Conservation (phyloP, 2,797 vertebrate genomes). For the Sebastes reedi region DNA sequence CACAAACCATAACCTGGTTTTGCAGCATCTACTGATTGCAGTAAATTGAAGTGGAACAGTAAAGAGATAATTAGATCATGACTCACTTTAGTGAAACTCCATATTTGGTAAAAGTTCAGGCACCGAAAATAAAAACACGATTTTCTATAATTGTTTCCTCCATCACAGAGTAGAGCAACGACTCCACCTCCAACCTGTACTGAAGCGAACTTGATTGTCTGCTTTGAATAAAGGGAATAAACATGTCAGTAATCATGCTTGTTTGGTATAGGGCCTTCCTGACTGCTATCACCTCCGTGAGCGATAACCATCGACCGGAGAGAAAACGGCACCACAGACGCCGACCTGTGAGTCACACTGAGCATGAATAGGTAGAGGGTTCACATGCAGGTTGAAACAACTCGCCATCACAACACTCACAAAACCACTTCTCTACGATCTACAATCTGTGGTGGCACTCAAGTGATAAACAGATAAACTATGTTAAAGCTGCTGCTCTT, state of each 20-base stretch:
- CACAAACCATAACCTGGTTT: conserved; percentile 49
- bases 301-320: conserved; percentile 31
- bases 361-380: conserved; percentile 13
- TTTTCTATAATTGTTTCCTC: conserved; percentile 37
- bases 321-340: conserved; percentile 11
- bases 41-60: not conserved
- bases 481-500: too few relatives aligned
- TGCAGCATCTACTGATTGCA: not conserved
- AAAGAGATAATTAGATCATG: conserved; percentile 4
- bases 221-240: conserved; percentile 54
- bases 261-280: conserved; percentile 8
- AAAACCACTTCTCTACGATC: not conserved
- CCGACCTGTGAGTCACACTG: not conserved
- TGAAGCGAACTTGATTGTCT: conserved; percentile 39
- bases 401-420: not conserved
- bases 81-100: conserved; percentile 5
- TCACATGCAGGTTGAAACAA: conserved; percentile 32
- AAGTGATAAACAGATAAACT: too few relatives aligned
- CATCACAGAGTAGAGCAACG: conserved; percentile 6
- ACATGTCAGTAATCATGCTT: conserved; percentile 42
- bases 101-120: conserved; percentile 24
- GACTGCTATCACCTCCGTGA: not conserved
- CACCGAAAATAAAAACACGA: conserved; percentile 34
- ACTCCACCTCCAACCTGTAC: not conserved
- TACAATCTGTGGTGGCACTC: too few relatives aligned